Conservation (phyloP, 2,113 vertebrate species). For the Microcebus tavaratra region DNA sequence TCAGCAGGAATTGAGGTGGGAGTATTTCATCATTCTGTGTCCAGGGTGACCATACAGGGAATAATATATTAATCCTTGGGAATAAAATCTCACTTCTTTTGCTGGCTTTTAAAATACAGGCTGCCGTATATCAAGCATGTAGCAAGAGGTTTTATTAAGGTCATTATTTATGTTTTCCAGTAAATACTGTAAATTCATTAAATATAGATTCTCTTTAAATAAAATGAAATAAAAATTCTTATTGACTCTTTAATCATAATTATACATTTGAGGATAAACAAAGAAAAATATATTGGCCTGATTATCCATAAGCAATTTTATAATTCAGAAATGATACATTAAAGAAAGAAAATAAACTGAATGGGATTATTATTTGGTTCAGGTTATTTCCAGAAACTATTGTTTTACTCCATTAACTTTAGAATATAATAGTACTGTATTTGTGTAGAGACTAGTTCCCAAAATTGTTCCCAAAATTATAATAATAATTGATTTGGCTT, state of each 20-base stretch:
- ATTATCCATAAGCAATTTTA: background rate
- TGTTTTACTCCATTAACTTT: background rate
- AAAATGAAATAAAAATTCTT: background rate
- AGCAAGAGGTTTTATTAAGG: constrained; percentile 8
- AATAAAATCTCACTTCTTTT: background rate
- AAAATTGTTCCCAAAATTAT: constrained; percentile 4
- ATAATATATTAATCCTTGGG: background rate
- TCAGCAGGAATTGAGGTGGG: background rate
- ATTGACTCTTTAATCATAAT: background rate
- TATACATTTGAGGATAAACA: background rate
- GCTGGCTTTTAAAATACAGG: background rate
- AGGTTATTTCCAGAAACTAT: background rate
- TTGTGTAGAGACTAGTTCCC: background rate
- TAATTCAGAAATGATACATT: background rate
- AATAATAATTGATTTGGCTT: background rate
- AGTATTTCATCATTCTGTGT: constrained; percentile 47
- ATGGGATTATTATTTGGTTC: background rate
- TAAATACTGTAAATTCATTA: background rate
- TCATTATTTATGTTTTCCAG: background rate
- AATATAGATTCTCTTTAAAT: background rate
- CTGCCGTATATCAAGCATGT: background rate
- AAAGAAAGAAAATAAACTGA: background rate
- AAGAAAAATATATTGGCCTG: background rate
- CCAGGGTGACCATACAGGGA: background rate
- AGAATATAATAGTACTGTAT: background rate